phyloP scores from a whole-genome alignment of 2,797 vertebrate species.

The Hoplostethus atlanticus region DNA sequence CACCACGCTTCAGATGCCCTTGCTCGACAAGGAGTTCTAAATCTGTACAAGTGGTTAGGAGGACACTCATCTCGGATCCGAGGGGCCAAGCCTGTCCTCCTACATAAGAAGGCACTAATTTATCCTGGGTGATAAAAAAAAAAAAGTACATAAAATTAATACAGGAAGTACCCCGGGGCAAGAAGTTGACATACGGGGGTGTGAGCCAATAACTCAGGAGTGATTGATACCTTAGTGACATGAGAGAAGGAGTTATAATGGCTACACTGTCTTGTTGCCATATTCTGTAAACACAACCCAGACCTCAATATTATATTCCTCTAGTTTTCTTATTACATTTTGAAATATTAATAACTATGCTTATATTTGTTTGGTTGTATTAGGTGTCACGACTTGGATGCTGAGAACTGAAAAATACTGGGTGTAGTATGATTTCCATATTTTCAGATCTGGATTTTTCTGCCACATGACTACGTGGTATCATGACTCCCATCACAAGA shows the following conservation, averaged over 20 bases:
- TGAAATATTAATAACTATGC: too few species aligned
- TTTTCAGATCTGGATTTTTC: constrained; percentile 1
- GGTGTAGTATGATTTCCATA: background rate
- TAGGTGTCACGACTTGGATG: background rate
- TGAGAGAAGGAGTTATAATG: constrained; percentile 26
- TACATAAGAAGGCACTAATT: constrained; percentile 73
- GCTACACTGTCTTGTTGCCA: constrained; percentile 22
- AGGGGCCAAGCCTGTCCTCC: constrained; percentile 49
- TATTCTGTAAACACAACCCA: constrained; percentile 7
- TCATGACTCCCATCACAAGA: background rate
- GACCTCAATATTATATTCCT: background rate
- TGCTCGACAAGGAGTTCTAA: constrained; percentile 69
- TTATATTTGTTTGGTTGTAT: background rate
- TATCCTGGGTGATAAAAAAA: constrained; percentile 76
- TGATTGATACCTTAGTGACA: constrained; percentile 62
- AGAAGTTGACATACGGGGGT: constrained; percentile 69
- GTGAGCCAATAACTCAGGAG: constrained; percentile 59
- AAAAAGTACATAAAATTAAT: constrained; percentile 81
- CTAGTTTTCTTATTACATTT: too few species aligned
- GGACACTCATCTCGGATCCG: constrained; percentile 64
- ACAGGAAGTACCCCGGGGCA: constrained; percentile 65
- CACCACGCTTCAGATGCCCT: constrained; percentile 63
- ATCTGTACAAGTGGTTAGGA: constrained; percentile 61
- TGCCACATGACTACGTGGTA: constrained; percentile 2
- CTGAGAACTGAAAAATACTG: too few species aligned